Percentiles rank a stretch among this genome's conserved stretches.
Conservation (phyloP, 2,888 invertebrate species). For the Pachydiplax longipennis region DNA sequence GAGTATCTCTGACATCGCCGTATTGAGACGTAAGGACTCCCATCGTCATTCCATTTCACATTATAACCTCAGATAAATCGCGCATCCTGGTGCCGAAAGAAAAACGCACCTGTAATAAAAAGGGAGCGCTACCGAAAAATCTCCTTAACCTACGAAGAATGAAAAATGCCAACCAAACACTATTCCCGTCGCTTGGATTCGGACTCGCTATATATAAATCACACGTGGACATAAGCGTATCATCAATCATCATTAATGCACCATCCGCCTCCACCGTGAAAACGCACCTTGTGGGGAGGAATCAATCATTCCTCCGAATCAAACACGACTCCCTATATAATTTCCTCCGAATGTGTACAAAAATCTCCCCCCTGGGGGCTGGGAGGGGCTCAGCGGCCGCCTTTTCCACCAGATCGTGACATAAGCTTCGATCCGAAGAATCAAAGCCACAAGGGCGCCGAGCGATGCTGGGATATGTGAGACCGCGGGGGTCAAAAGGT, state of each 20-base stretch:
- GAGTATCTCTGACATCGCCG: too few species aligned
- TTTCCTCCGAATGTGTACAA: slow-evolving; percentile 14
- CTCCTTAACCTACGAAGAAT: not conserved
- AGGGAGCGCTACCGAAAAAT: not conserved
- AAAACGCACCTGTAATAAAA: not conserved
- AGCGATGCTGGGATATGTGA: not conserved
- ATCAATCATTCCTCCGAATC: slow-evolving; percentile 10
- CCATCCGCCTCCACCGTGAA: not conserved
- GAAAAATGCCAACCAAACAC: not conserved
- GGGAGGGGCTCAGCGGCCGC: slow-evolving; percentile 7
- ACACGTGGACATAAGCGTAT: not conserved
- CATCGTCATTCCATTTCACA: not conserved
- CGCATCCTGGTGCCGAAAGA: not conserved
- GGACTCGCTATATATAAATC: not conserved
- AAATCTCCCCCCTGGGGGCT: not conserved
- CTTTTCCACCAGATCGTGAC: not conserved
- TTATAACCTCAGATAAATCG: not conserved
- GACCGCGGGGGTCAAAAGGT: not conserved
- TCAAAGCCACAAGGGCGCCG: not conserved
- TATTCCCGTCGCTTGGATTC: not conserved
- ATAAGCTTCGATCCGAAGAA: not conserved
- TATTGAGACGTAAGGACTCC: not conserved
- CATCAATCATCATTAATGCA: slow-evolving; percentile 18
- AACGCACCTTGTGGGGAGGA: not conserved
- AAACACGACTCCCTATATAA: slow-evolving; percentile 7